Conservation (phyloP, 1,140 invertebrate species). For the Drosophila sucinea region DNA sequence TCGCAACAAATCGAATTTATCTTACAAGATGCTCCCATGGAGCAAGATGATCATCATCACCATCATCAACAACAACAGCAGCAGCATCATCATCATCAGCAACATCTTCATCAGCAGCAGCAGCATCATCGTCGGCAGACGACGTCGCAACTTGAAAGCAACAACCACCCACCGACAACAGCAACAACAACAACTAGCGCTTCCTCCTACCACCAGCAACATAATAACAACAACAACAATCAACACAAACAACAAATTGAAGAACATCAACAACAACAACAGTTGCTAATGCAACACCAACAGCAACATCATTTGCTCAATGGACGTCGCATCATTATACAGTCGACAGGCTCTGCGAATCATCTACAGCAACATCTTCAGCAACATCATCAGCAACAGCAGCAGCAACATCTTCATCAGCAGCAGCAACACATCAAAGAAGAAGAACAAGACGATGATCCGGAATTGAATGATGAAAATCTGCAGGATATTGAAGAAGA, state of each 20-base stretch:
- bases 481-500: slow-evolving; percentile 80
- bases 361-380: slow-evolving; percentile 26
- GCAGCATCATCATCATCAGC: slow-evolving; percentile 25
- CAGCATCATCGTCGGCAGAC: slow-evolving; percentile 31
- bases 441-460: slow-evolving; percentile 77
- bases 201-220: slow-evolving; percentile 49
- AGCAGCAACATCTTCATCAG: slow-evolving; percentile 45
- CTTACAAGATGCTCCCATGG: slow-evolving; percentile 82
- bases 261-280: slow-evolving; percentile 26
- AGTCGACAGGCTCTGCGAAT: slow-evolving; percentile 49
- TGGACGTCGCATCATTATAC: slow-evolving; percentile 77
- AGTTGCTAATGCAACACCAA: slow-evolving; percentile 52
- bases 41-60: slow-evolving; percentile 73
- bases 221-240: slow-evolving; percentile 40
- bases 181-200: slow-evolving; percentile 54
- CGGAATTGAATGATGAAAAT: slow-evolving; percentile 78
- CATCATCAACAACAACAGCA: slow-evolving; percentile 39
- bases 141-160: slow-evolving; percentile 28
- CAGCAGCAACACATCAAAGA: slow-evolving; percentile 55
- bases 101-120: slow-evolving; percentile 19
- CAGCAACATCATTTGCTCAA: slow-evolving; percentile 71
- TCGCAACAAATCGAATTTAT: slow-evolving; percentile 83
- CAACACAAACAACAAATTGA: slow-evolving; percentile 30
- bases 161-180: slow-evolving; percentile 74
- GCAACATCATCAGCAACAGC: slow-evolving; percentile 15